Conservation (phyloP, 2,888 invertebrate genomes). For the Diabrotica balteata region DNA sequence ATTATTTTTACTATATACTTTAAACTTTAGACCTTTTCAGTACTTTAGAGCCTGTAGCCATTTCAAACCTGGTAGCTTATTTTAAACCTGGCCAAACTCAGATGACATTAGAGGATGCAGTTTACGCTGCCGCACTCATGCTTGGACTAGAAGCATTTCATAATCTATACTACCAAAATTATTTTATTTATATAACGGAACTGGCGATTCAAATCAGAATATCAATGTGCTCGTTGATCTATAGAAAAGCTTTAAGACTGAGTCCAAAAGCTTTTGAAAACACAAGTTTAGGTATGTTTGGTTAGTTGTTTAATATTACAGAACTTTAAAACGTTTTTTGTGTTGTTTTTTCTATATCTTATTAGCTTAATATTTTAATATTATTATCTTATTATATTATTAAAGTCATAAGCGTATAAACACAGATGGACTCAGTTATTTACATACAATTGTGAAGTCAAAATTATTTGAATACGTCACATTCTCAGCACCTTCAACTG, state of each 20-base stretch:
- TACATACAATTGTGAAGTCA: no score
- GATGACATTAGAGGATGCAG: constrained; percentile 65
- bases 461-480: no score
- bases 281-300: constrained; percentile 36
- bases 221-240: constrained; percentile 82
- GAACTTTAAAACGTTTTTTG: no score
- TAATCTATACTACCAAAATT: constrained; percentile 75
- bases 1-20: no score
- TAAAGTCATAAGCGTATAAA: no score
- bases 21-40: constrained; percentile 55
- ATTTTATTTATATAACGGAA: constrained; percentile 75
- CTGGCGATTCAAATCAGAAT: constrained; percentile 82
- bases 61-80: constrained; percentile 71
- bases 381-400: no score
- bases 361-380: no score
- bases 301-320: no score
- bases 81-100: constrained; percentile 65
- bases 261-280: constrained; percentile 38
- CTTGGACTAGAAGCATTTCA: constrained; percentile 69
- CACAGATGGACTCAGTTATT: no score
- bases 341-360: no score
- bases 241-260: constrained; percentile 57
- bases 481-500: no score
- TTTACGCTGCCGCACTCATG: constrained; percentile 71
- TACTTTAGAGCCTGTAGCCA: constrained; percentile 69